Evolutionary conservation across 2,113 vertebrate genomes (phyloP).

Genomic region (Dasyprocta punctata): DNA sequence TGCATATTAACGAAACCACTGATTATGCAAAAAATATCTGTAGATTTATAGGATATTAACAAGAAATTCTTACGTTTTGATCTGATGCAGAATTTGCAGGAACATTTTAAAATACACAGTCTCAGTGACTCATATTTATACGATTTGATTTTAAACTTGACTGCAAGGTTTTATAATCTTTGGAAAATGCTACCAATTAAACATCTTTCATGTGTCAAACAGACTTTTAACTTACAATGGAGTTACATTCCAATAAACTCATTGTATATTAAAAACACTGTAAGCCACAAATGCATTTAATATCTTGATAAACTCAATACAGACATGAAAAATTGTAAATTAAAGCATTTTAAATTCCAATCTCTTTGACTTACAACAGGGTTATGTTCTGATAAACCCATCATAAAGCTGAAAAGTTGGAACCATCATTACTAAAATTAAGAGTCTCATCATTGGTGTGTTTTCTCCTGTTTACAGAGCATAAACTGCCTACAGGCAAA

Average conservation of each 20-base stretch:
- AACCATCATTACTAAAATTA: not conserved
- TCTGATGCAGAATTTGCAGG: not conserved
- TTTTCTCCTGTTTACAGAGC: not conserved
- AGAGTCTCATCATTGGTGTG: not conserved
- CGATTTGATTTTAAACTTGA: slow-evolving; percentile 37
- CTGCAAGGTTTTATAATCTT: not conserved
- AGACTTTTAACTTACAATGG: not conserved
- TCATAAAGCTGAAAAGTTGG: not conserved
- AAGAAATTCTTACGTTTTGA: not conserved
- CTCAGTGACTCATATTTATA: not conserved
- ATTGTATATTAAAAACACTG: not conserved
- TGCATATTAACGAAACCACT: not conserved
- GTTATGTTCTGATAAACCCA: not conserved
- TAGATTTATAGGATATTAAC: not conserved
- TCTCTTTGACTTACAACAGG: not conserved
- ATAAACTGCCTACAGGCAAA: not conserved
- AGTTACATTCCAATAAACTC: not conserved
- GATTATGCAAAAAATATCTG: not conserved
- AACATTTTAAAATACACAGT: not conserved
- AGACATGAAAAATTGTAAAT: not conserved
- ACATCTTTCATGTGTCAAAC: not conserved
- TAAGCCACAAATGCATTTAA: not conserved
- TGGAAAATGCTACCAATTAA: not conserved
- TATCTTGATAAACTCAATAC: not conserved
- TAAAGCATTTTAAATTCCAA: not conserved